phyloP scores from a whole-genome alignment of 2,888 invertebrate genomes.

The Andrena haemorrhoa region DNA sequence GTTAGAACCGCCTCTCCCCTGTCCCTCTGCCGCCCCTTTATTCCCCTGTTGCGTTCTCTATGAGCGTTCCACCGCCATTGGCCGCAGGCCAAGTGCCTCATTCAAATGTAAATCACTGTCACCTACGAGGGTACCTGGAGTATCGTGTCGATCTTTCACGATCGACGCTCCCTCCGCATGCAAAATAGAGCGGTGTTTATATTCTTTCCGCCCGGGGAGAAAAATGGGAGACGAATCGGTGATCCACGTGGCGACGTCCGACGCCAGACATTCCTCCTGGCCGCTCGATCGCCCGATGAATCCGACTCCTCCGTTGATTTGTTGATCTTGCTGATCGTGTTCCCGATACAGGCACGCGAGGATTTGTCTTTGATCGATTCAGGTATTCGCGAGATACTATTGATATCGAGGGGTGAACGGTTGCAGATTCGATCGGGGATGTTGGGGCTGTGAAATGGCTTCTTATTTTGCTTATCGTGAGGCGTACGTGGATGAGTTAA shows the following conservation, averaged over 20 bases:
- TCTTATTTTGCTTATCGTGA: too few species aligned
- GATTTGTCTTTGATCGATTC: constrained; percentile 44
- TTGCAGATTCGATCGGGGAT: neutral
- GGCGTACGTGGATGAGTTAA: too few species aligned
- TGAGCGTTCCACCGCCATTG: constrained; percentile 12
- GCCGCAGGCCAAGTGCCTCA: constrained; percentile 43
- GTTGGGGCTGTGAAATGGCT: neutral
- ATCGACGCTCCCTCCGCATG: constrained; percentile 53
- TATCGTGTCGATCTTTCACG: constrained; percentile 61
- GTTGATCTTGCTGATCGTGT: constrained; percentile 29
- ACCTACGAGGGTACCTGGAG: constrained; percentile 60
- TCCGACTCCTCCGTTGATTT: constrained; percentile 5
- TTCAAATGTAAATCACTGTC: constrained; percentile 76
- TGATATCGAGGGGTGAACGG: neutral
- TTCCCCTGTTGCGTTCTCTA: constrained; percentile 9
- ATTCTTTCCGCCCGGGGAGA: constrained; percentile 36
- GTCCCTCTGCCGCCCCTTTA: constrained; percentile 20
- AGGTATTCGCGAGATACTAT: constrained; percentile 1
- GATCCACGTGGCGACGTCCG: constrained; percentile 51
- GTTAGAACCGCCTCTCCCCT: constrained; percentile 9
- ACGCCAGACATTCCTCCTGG: constrained; percentile 20
- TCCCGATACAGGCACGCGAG: neutral
- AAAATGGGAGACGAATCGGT: constrained; percentile 54
- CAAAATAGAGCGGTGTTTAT: constrained; percentile 51
- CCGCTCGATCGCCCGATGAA: neutral